Conservation (phyloP, 2,113 vertebrate genomes). For the Channa maculata region DNA sequence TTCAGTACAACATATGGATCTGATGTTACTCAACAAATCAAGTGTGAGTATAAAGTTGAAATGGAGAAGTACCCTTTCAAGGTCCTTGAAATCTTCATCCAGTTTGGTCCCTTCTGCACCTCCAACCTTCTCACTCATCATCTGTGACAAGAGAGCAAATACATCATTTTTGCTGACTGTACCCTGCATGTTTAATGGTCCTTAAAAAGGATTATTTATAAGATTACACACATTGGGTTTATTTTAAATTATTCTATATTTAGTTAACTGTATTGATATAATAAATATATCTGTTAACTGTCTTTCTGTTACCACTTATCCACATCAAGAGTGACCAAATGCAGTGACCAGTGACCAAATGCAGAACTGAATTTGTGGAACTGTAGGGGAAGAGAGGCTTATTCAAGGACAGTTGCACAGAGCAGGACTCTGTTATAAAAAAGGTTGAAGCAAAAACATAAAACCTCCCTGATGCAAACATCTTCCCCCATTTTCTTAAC, state of each 20-base stretch:
- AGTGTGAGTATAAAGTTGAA: neutral
- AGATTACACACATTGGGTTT: neutral
- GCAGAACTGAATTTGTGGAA: neutral
- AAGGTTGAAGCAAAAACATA: neutral
- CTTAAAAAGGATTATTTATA: neutral
- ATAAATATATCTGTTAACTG: neutral
- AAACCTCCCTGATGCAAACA: neutral
- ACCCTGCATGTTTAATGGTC: neutral
- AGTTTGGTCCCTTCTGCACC: constrained; percentile 98
- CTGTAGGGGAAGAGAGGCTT: neutral
- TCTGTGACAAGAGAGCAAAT: constrained; percentile 73
- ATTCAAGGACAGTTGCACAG: neutral
- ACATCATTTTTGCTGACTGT: neutral
- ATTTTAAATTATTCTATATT: neutral
- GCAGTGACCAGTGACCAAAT: neutral
- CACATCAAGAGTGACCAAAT: neutral
- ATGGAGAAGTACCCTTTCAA: constrained; percentile 88
- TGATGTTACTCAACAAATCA: neutral
- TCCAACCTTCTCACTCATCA: constrained; percentile 98
- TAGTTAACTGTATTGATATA: neutral
- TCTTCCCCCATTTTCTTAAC: constrained; percentile 4
- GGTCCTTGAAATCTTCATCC: constrained; percentile 96
- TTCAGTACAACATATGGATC: neutral
- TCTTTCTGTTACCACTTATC: neutral
- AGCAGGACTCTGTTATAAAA: neutral